phyloP scores from a whole-genome alignment of 2,888 invertebrate genomes.

The Scaptomyza reducta region DNA sequence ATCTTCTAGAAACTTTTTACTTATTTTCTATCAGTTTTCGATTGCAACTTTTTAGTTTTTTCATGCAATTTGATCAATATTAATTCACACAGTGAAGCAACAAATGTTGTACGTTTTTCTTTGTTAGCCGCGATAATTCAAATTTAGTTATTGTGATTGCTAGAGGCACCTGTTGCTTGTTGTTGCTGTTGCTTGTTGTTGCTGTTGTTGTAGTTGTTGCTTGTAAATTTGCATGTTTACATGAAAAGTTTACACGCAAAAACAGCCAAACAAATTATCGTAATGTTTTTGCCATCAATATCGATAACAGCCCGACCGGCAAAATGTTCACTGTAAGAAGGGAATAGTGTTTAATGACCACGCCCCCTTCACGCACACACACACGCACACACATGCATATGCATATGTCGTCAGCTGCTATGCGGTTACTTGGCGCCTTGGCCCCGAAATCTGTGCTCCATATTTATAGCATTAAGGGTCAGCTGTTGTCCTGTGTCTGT shows the following conservation, averaged over 20 bases:
- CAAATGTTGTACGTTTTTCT: constrained; percentile 14
- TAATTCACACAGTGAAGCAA: constrained; percentile 3
- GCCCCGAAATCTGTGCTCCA: constrained; percentile 16
- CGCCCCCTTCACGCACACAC: constrained; percentile 10
- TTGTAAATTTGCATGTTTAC: constrained; percentile 70
- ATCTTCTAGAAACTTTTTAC: no score
- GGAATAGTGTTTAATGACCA: constrained; percentile 10
- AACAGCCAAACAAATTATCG: constrained; percentile 48
- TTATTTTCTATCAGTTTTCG: no score
- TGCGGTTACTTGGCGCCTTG: constrained; percentile 14
- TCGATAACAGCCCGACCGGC: constrained; percentile 1
- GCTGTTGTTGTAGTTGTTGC: constrained; percentile 16
- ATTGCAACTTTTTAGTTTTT: not conserved
- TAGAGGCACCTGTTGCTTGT: constrained; percentile 48
- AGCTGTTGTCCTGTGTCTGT: constrained; percentile 25
- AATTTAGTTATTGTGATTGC: constrained; percentile 28
- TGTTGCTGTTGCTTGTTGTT: constrained; percentile 22
- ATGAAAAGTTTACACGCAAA: constrained; percentile 63
- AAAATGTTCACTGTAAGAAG: constrained; percentile 19
- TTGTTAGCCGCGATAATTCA: constrained; percentile 29
- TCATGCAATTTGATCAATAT: not conserved
- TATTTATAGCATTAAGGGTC: constrained; percentile 32
- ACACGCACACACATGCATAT: not conserved
- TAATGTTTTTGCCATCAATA: constrained; percentile 32
- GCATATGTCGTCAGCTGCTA: constrained; percentile 24